Percentiles rank a stretch among this genome's conserved stretches.
Evolutionary conservation across 2,113 vertebrate genomes (phyloP).

Genomic region (Uropsilus gracilis): DNA sequence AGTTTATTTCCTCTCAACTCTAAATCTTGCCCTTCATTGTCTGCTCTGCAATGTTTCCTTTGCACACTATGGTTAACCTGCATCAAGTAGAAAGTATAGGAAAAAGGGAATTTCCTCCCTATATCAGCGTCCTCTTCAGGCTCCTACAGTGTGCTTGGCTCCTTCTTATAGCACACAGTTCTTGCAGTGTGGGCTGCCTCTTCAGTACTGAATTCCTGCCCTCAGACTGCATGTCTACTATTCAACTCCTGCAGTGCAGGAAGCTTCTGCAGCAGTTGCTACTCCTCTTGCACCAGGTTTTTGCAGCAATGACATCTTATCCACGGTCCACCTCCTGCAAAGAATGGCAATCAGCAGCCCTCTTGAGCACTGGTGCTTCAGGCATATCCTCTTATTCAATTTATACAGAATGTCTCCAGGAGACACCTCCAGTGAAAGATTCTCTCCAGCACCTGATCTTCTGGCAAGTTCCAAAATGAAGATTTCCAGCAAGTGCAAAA

Average conservation of each 20-base stretch:
- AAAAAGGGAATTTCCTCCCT: not conserved
- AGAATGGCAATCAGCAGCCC: not conserved
- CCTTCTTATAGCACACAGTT: not conserved
- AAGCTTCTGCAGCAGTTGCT: not conserved
- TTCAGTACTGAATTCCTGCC: not conserved
- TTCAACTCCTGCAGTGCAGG: not conserved
- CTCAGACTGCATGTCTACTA: not conserved
- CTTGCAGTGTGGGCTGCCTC: not conserved
- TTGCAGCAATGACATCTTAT: not conserved
- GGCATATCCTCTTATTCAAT: not conserved
- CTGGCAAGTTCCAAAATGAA: not conserved
- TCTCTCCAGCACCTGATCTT: not conserved
- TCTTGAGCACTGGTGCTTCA: not conserved
- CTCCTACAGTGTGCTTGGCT: not conserved
- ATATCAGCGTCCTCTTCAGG: not conserved
- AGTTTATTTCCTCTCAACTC: not conserved
- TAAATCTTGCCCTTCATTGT: not conserved
- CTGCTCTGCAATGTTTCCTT: not conserved
- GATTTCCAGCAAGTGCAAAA: not conserved
- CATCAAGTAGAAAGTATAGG: not conserved
- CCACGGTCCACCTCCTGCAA: not conserved
- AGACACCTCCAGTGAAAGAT: not conserved
- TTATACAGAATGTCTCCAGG: not conserved
- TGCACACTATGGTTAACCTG: not conserved
- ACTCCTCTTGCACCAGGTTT: not conserved